These are phyloP conservation scores for Hestina assimilis DNA, from an alignment of 1,140 invertebrate species.

Conservation along the genomic window DNA sequence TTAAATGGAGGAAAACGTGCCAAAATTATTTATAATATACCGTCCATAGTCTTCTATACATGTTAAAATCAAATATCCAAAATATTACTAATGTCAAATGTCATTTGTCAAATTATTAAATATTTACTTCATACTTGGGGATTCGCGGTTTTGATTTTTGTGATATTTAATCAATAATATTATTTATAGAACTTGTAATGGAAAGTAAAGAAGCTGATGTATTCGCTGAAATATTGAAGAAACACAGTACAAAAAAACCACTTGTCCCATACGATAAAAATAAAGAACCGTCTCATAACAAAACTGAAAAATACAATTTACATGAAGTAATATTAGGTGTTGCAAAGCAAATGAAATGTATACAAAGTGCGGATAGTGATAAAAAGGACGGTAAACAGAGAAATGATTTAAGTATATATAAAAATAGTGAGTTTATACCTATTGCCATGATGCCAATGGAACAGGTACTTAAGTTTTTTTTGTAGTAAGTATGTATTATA, in stretches of 20 bases:
- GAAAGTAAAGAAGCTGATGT: background rate
- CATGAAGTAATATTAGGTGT: constrained; percentile 41
- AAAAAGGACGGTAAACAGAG: background rate
- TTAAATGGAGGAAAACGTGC: too few relatives aligned
- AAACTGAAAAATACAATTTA: background rate
- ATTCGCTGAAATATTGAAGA: constrained; percentile 7
- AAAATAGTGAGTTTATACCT: constrained; percentile 33
- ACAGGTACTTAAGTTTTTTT: constrained; percentile 18
- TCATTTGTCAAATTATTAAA: background rate
- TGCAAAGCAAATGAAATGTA: constrained; percentile 40
- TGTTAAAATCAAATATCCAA: too few relatives aligned
- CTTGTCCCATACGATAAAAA: constrained; percentile 3
- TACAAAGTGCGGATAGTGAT: constrained; percentile 44
- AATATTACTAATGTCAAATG: background rate
- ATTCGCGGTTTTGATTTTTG: too few relatives aligned
- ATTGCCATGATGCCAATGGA: constrained; percentile 32
- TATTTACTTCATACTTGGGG: too few relatives aligned
- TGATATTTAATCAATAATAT: background rate
- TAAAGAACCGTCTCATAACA: background rate
- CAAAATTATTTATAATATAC: too few relatives aligned
- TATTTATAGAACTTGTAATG: background rate
- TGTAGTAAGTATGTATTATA: background rate
- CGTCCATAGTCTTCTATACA: too few relatives aligned
- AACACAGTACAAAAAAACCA: constrained; percentile 1
- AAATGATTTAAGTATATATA: constrained; percentile 16